Percentiles rank a stretch among this genome's conserved stretches.
These are phyloP conservation scores for Ferrisia virgata DNA, from an alignment of 2,888 invertebrate species.

Conservation along the genomic window DNA sequence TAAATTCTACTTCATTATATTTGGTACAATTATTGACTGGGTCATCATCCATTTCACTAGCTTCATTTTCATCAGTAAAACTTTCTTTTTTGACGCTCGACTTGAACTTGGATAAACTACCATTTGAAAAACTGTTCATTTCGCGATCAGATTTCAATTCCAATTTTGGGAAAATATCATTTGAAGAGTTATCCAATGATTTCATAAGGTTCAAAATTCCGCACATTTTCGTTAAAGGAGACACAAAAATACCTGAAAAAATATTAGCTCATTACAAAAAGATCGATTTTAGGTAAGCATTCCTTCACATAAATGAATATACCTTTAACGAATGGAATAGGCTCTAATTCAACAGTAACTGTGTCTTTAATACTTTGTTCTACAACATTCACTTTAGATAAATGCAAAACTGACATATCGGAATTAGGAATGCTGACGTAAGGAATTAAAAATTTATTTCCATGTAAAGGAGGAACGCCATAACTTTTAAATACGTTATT, in stretches of 20 bases:
- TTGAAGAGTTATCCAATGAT: neutral
- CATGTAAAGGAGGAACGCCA: constrained; percentile 21
- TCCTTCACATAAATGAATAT: neutral
- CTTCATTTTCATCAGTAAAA: neutral
- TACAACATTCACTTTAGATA: constrained; percentile 17
- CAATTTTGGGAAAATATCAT: neutral
- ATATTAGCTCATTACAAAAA: neutral
- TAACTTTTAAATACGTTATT: constrained; percentile 34
- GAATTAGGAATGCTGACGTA: constrained; percentile 32
- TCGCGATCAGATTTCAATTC: neutral
- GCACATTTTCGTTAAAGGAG: neutral
- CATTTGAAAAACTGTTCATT: neutral
- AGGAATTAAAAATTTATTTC: constrained; percentile 9
- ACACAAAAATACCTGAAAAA: constrained; percentile 31
- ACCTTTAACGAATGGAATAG: constrained; percentile 20
- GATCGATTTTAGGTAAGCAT: neutral
- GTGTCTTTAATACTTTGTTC: constrained; percentile 1
- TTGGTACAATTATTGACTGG: neutral
- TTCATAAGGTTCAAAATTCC: neutral
- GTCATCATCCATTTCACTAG: neutral
- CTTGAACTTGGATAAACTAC: neutral
- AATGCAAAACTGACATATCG: constrained; percentile 30
- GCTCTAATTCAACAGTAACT: neutral
- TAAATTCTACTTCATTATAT: neutral
- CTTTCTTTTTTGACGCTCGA: neutral